Percentiles rank a stretch among this genome's conserved stretches.
These are phyloP conservation scores for Tholera decimalis DNA, from an alignment of 2,888 invertebrate genomes.

Conservation along the genomic window DNA sequence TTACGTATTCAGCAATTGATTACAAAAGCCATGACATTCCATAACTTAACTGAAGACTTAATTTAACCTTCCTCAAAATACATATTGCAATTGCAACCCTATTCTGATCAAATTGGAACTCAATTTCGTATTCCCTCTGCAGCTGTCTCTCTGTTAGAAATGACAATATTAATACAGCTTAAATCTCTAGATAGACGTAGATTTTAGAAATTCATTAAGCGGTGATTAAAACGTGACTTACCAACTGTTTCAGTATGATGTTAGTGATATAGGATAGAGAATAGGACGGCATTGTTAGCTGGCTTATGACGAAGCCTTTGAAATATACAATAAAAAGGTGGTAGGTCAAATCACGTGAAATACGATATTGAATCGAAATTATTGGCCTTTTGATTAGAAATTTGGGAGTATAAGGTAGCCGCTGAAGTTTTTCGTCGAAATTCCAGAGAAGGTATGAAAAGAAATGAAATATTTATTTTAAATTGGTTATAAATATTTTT, in stretches of 20 bases:
- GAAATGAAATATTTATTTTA: no score
- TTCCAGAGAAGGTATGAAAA: no score
- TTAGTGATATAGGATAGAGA: conserved; percentile 10
- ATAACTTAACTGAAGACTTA: neutral
- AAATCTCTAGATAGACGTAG: conserved; percentile 21
- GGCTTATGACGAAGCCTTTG: neutral
- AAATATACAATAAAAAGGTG: neutral
- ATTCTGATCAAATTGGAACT: no score
- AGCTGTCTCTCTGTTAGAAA: neutral
- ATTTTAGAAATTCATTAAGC: conserved; percentile 43
- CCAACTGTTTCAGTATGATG: conserved; percentile 15
- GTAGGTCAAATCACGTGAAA: neutral
- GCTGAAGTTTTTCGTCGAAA: no score
- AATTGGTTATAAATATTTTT: no score
- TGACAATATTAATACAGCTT: conserved; percentile 36
- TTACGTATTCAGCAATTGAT: neutral
- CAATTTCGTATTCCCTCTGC: no score
- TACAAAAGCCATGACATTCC: neutral
- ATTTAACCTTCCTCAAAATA: neutral
- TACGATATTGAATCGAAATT: neutral
- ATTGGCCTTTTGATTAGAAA: no score
- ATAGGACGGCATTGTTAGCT: neutral
- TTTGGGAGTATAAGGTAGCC: no score
- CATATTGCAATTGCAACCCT: neutral
- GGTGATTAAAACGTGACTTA: conserved; percentile 38